Conservation (phyloP, 2,888 invertebrate genomes). For the Auanema freiburgensis region DNA sequence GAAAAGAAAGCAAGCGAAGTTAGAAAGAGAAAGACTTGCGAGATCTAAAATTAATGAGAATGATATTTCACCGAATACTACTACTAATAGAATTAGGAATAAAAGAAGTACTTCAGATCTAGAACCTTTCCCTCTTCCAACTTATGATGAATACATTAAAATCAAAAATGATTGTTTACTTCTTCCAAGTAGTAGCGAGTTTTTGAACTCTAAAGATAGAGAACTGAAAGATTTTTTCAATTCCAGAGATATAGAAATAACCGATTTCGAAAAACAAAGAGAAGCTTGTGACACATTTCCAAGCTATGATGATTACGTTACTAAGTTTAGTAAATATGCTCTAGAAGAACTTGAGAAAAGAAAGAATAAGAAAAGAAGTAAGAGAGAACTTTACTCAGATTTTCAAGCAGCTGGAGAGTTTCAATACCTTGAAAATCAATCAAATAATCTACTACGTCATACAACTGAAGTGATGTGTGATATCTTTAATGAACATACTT, state of each 20-base stretch:
- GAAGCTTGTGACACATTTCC: slow-evolving; percentile 26
- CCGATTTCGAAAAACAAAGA: slow-evolving; percentile 3
- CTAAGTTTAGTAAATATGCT: slow-evolving; percentile 20
- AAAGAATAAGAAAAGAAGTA: slow-evolving; percentile 13
- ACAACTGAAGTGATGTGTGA: slow-evolving; percentile 24
- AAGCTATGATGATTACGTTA: slow-evolving; percentile 26
- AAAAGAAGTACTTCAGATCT: too few species aligned
- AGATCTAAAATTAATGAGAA: too few species aligned
- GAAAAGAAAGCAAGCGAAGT: slow-evolving; percentile 1
- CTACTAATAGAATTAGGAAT: too few species aligned
- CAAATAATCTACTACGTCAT: slow-evolving; percentile 32
- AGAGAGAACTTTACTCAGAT: slow-evolving; percentile 29
- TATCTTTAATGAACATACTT: slow-evolving; percentile 22
- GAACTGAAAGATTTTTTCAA: slow-evolving; percentile 21
- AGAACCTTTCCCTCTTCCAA: slow-evolving; percentile 21
- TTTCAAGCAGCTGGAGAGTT: slow-evolving; percentile 41
- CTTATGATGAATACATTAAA: slow-evolving; percentile 21
- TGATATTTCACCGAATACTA: too few species aligned
- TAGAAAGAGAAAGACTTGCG: too few species aligned
- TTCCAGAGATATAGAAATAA: slow-evolving; percentile 6
- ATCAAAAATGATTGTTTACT: slow-evolving; percentile 22
- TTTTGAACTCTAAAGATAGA: slow-evolving; percentile 18
- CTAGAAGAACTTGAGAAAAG: slow-evolving; percentile 13
- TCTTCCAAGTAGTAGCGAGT: slow-evolving; percentile 18
- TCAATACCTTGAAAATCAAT: slow-evolving; percentile 36